Conservation (phyloP, 2,797 vertebrate species). For the Pristis pectinata region DNA sequence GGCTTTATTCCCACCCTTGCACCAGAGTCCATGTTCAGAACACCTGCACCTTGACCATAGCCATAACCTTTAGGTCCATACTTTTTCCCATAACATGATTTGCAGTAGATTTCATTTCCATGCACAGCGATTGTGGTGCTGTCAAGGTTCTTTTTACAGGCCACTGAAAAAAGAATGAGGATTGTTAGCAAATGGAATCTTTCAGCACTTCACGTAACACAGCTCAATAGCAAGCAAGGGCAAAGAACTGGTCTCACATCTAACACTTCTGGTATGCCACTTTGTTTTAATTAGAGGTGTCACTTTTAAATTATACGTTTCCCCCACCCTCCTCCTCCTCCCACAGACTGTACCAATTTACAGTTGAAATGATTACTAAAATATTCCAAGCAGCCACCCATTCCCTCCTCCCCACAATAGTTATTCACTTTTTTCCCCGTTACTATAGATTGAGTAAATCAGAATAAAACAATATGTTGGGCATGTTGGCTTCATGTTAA, state of each 20-base stretch:
- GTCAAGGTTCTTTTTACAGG: conserved; percentile 91
- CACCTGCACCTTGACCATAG: conserved; percentile 82
- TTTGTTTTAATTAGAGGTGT: background rate
- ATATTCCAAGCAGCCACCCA: too few species aligned
- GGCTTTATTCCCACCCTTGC: conserved; percentile 79
- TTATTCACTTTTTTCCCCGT: too few species aligned
- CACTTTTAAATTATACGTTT: background rate
- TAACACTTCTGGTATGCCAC: background rate
- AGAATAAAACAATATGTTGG: too few species aligned
- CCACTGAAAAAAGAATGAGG: conserved; percentile 61
- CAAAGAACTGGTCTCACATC: background rate
- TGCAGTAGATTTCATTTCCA: conserved; percentile 90
- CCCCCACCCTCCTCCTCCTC: too few species aligned
- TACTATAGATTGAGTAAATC: too few species aligned
- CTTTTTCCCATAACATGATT: conserved; percentile 93
- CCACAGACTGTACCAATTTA: too few species aligned
- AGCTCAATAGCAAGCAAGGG: background rate
- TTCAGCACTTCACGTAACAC: background rate
- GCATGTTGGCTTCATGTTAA: background rate
- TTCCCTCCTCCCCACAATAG: too few species aligned
- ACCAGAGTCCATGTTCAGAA: conserved; percentile 83
- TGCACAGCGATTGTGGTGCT: conserved; percentile 92
- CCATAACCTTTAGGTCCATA: conserved; percentile 95
- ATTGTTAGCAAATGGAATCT: background rate
- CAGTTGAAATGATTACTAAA: too few species aligned